Base-by-base conservation (phyloP, 2,888 invertebrate species). In the Erebia palarica region DNA sequence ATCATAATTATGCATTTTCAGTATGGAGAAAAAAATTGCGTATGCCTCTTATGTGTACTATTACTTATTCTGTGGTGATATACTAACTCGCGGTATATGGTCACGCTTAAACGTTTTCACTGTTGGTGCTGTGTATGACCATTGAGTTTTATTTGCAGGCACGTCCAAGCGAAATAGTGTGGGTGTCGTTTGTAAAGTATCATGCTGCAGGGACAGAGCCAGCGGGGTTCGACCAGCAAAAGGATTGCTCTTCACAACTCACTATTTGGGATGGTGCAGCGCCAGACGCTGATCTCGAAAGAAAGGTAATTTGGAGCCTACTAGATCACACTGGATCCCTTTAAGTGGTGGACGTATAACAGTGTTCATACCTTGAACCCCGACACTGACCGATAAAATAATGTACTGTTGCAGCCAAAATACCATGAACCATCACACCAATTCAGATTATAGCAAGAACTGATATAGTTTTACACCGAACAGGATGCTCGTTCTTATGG, bases 161-260 rank as follows among this genome's bases (percentile, higher is more conserved):
- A 44, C 95, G 96, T 68, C 92, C 95, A 8, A 95, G 95, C 81
- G 96, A 97, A 88, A 95, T 96, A 73, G 96, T 97, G 42, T 97
- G 97, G 97, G 94, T 97, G 77, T 96, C 96, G 42, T 97, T 97
- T 84, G 95, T 96, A 80, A 97, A 97, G 87, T 97, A 97, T 84
- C 96, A 97, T 88, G 96, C 96, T 1, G 95, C 95, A 55, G 95
- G 94, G 61, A 93, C 95, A 0, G 96, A 95, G 75, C 94, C 95
- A 1, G 94, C 95, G 1, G 94, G 95, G 14, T 95, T 95, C 80
- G 96, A 96, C 80, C 94, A 95, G 69, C 94, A 95, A 60, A 93
- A 94, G 75, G 96, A 96, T 78, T 96, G 96, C 82, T 96, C 96
- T 70, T 96, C 96, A 8, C 94, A 96, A 76, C 93, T 97, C 44